Conservation (phyloP, 2,888 invertebrate genomes). For the Teleogryllus oceanicus region DNA sequence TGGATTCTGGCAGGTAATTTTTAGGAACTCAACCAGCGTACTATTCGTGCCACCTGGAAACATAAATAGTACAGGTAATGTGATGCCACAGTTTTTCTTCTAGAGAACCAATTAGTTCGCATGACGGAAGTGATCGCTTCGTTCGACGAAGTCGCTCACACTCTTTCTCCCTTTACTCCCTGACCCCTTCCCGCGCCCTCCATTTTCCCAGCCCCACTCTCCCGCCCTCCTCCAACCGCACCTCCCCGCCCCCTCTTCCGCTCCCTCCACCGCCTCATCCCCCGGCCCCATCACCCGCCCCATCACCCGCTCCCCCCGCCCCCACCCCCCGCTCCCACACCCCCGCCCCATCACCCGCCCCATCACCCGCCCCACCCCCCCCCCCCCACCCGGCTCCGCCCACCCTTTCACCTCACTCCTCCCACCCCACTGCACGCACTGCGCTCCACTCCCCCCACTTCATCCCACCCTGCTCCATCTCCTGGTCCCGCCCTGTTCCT, state of each 20-base stretch:
- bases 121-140: background rate
- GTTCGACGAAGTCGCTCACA: background rate
- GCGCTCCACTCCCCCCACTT: background rate
- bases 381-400: background rate
- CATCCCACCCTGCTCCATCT: too few relatives aligned
- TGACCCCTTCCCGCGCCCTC: too few relatives aligned
- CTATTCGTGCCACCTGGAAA: too few relatives aligned
- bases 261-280: background rate
- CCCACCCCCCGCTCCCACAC: background rate
- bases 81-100: background rate
- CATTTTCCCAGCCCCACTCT: too few relatives aligned
- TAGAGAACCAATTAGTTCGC: background rate
- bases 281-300: background rate
- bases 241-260: too few relatives aligned
- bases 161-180: background rate
- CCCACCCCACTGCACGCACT: background rate
- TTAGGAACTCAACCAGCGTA: too few relatives aligned
- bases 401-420: too few relatives aligned
- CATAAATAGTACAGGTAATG: background rate
- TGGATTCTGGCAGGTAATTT: too few relatives aligned
- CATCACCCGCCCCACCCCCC: background rate
- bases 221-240: too few relatives aligned
- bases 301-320: background rate
- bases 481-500: background rate
- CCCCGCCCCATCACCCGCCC: background rate